phyloP scores from a whole-genome alignment of 2,797 vertebrate species.

The Lithobates sylvaticus region DNA sequence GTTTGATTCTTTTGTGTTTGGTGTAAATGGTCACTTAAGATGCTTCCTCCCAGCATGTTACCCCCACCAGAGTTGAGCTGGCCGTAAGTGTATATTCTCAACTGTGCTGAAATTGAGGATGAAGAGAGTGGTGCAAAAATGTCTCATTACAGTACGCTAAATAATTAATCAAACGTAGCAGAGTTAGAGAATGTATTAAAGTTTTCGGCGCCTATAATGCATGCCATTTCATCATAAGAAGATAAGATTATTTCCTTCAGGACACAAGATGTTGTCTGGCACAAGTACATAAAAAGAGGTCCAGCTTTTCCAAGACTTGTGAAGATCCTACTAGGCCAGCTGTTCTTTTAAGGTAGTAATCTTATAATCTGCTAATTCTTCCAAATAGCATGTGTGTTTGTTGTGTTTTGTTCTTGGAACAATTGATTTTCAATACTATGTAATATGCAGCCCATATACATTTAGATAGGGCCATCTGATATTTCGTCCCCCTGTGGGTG shows the following conservation, averaged over 20 bases:
- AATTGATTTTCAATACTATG: not conserved
- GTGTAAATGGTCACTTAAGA: conserved; percentile 22
- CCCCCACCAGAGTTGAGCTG: not conserved
- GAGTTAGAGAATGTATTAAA: not conserved
- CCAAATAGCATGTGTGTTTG: conserved; percentile 49
- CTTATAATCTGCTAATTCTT: conserved; percentile 52
- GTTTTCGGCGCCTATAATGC: not conserved
- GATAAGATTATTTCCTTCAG: conserved; percentile 32
- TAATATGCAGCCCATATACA: not conserved
- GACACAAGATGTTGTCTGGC: conserved; percentile 51
- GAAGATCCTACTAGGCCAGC: conserved; percentile 25
- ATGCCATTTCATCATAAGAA: conserved; percentile 19
- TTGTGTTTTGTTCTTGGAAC: conserved; percentile 7
- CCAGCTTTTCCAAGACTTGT: conserved; percentile 21
- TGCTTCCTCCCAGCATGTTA: not conserved
- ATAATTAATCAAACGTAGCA: conserved; percentile 22
- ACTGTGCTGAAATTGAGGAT: not conserved
- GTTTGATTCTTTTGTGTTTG: conserved; percentile 31
- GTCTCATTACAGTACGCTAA: not conserved
- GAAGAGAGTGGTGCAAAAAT: not conserved
- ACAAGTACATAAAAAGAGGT: conserved; percentile 8
- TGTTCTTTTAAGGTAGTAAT: conserved; percentile 42
- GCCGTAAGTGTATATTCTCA: not conserved
- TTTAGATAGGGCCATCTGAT: not conserved
- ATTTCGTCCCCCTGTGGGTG: not conserved